Conservation (phyloP, 2,113 vertebrate genomes). For the Sialia sialis region DNA sequence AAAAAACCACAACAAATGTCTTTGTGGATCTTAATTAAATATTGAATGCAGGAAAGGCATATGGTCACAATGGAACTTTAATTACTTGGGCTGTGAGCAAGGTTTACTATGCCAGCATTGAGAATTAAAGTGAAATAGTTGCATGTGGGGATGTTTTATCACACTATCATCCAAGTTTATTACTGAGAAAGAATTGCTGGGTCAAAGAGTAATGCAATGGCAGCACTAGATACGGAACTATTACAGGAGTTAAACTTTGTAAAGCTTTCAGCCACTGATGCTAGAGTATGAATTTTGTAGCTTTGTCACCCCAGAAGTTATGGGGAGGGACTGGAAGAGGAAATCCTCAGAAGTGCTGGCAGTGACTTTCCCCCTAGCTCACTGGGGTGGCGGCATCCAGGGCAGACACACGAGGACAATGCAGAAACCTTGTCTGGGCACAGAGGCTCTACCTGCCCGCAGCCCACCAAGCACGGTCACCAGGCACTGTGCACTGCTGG, state of each 20-base stretch:
- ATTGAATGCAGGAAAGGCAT: not conserved
- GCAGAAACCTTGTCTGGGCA: not conserved
- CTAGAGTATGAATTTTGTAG: not conserved
- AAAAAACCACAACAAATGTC: not conserved
- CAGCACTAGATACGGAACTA: not conserved
- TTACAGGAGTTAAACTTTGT: not conserved
- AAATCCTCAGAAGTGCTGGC: not conserved
- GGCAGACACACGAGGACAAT: not conserved
- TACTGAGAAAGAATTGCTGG: not conserved
- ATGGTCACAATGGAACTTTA: not conserved
- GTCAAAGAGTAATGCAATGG: not conserved
- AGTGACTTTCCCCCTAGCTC: not conserved
- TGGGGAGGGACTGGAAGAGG: not conserved
- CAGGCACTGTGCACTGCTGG: accelerated
- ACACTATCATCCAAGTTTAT: not conserved
- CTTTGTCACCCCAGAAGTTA: not conserved
- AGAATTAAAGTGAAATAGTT: not conserved
- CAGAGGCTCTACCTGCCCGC: accelerated
- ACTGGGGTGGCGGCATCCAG: not conserved
- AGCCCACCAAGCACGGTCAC: accelerated
- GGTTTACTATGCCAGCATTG: not conserved
- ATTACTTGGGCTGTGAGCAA: not conserved
- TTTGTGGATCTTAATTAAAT: not conserved
- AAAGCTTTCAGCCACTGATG: not conserved
- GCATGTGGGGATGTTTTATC: not conserved